These are phyloP conservation scores for Xenopus tropicalis DNA, from an alignment of 2,113 vertebrate genomes.

Conservation along the genomic window DNA sequence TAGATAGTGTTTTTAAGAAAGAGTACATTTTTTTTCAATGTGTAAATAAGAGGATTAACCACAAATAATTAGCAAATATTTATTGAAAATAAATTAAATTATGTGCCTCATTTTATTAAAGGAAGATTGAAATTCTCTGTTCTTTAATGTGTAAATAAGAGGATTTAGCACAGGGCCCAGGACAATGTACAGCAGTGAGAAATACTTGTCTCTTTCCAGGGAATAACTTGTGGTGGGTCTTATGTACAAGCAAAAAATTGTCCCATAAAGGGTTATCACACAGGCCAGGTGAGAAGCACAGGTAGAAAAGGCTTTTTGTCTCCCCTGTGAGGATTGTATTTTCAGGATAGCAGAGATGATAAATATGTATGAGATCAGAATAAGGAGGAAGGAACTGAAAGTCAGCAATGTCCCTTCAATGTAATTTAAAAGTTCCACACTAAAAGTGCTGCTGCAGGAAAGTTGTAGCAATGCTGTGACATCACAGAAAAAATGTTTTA, in stretches of 20 bases:
- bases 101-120: conserved; percentile 29
- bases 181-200: conserved; percentile 22
- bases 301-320: conserved; percentile 53
- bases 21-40: too few species aligned
- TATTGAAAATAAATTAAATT: background rate
- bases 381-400: conserved; percentile 45
- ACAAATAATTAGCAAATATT: too few species aligned
- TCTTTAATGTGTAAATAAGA: conserved; percentile 57
- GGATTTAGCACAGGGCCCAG: conserved; percentile 46
- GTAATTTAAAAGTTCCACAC: conserved; percentile 39
- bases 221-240: conserved; percentile 19
- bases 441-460: conserved; percentile 46
- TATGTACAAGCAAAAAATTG: conserved; percentile 23
- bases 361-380: conserved; percentile 46
- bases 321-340: too few species aligned
- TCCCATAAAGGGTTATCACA: conserved; percentile 46
- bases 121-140: conserved; percentile 55
- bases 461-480: conserved; percentile 48
- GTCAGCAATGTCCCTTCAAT: conserved; percentile 43
- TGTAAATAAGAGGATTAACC: too few species aligned
- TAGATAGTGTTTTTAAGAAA: too few species aligned
- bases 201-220: conserved; percentile 22
- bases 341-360: conserved; percentile 23
- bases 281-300: conserved; percentile 48
- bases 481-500: conserved; percentile 53